Evolutionary conservation across 2,113 vertebrate genomes (phyloP).

Genomic region (Tachysurus vachellii): DNA sequence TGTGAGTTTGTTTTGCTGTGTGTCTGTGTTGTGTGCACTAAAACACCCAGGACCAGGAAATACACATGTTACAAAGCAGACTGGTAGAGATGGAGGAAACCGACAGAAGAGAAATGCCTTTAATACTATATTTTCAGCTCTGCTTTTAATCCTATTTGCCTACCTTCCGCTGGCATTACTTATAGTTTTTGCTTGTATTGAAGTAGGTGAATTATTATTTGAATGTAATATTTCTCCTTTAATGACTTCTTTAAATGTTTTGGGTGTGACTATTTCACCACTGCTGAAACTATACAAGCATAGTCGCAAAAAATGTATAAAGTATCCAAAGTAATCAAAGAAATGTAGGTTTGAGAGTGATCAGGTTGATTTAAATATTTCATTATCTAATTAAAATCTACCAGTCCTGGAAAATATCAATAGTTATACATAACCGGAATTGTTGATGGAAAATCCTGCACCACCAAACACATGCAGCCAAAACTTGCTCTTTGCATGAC

Average conservation of each 20-base stretch:
- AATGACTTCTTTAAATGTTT: conserved; percentile 14
- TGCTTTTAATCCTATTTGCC: neutral
- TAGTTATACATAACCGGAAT: too few relatives aligned
- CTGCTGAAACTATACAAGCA: conserved; percentile 18
- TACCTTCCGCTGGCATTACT: conserved; percentile 6
- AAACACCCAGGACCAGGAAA: conserved; percentile 32
- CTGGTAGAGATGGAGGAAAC: neutral
- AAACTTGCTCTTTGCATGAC: too few relatives aligned
- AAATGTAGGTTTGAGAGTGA: too few relatives aligned
- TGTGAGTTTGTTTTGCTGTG: conserved; percentile 30
- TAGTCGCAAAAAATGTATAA: too few relatives aligned
- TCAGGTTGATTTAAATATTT: too few relatives aligned
- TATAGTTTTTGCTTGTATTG: neutral
- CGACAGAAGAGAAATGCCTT: conserved; percentile 41
- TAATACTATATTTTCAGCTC: conserved; percentile 23
- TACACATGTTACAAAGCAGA: neutral
- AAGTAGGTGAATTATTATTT: neutral
- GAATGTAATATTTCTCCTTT: neutral
- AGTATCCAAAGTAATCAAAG: too few relatives aligned
- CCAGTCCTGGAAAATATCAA: too few relatives aligned
- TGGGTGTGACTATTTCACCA: conserved; percentile 13
- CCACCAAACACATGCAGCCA: too few relatives aligned
- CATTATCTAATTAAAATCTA: too few relatives aligned
- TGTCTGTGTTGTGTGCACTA: conserved; percentile 26
- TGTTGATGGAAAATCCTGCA: too few relatives aligned